These are phyloP conservation scores for Chironomus tentans DNA, from an alignment of 2,888 invertebrate species.

Conservation along the genomic window DNA sequence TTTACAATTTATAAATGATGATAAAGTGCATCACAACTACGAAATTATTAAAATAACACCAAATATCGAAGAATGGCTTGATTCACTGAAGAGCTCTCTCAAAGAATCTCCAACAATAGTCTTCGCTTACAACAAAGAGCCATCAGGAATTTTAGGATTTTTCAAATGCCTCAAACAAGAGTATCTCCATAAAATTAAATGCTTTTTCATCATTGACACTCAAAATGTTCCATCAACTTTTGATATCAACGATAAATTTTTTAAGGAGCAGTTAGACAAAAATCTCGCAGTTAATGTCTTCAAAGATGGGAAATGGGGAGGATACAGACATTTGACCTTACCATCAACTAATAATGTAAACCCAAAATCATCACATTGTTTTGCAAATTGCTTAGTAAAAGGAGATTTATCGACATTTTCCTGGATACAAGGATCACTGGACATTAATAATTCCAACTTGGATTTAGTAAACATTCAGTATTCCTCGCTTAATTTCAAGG, in stretches of 20 bases:
- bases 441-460: constrained; percentile 24
- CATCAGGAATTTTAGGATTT: constrained; percentile 76
- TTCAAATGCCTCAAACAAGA: constrained; percentile 79
- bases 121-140: constrained; percentile 54
- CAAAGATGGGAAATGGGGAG: constrained; percentile 53
- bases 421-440: constrained; percentile 66
- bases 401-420: constrained; percentile 79
- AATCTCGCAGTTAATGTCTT: constrained; percentile 70
- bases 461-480: constrained; percentile 50
- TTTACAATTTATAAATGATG: constrained; percentile 31
- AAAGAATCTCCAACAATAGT: constrained; percentile 44
- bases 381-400: constrained; percentile 63
- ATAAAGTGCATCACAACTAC: neutral
- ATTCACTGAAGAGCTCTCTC: constrained; percentile 34
- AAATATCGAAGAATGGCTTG: constrained; percentile 36
- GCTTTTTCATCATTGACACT: constrained; percentile 54
- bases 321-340: constrained; percentile 71
- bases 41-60: constrained; percentile 33
- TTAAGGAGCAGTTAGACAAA: constrained; percentile 54
- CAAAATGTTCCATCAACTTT: constrained; percentile 54
- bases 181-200: constrained; percentile 54
- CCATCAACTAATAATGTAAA: constrained; percentile 42
- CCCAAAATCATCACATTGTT: constrained; percentile 54
- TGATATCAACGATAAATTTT: constrained; percentile 53
- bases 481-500: constrained; percentile 75